A percentile compares a stretch with the other conserved stretches of the same genome.
phyloP scores from a whole-genome alignment of 2,797 vertebrate genomes.

The Myotis planiceps region DNA sequence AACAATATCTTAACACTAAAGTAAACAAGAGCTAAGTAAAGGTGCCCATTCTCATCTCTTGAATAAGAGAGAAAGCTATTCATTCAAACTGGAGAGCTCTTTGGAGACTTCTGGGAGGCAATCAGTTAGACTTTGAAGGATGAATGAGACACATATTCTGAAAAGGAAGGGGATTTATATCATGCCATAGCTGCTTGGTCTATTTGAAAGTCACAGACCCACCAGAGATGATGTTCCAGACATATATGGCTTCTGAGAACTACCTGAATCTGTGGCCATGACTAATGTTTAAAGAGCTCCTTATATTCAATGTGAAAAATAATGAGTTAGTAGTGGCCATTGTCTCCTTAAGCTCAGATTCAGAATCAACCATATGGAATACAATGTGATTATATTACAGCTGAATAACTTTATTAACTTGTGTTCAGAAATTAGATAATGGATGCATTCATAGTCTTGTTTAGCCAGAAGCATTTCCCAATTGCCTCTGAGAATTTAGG shows the following conservation, averaged over 20 bases:
- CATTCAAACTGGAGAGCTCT: not conserved
- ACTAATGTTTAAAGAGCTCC: not conserved
- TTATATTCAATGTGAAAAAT: slow-evolving; percentile 9
- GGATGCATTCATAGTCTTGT: not conserved
- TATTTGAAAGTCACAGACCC: not conserved
- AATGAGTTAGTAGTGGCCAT: not conserved
- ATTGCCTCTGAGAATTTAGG: not conserved
- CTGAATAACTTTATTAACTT: not conserved
- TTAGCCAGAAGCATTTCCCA: not conserved
- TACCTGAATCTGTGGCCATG: not conserved
- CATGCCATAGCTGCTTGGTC: not conserved
- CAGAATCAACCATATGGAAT: not conserved
- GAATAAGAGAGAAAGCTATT: not conserved
- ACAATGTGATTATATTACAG: not conserved
- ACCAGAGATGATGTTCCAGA: not conserved
- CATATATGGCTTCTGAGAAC: not conserved
- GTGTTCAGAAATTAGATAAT: slow-evolving; percentile 14
- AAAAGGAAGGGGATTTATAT: not conserved
- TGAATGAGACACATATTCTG: not conserved
- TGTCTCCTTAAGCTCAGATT: not conserved
- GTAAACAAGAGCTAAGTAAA: not conserved
- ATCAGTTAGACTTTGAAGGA: not conserved
- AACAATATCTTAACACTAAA: not conserved
- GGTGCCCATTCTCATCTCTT: not conserved
- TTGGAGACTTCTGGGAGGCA: not conserved